Conservation (phyloP, 2,797 vertebrate species). For the Leptatherina wallacei region DNA sequence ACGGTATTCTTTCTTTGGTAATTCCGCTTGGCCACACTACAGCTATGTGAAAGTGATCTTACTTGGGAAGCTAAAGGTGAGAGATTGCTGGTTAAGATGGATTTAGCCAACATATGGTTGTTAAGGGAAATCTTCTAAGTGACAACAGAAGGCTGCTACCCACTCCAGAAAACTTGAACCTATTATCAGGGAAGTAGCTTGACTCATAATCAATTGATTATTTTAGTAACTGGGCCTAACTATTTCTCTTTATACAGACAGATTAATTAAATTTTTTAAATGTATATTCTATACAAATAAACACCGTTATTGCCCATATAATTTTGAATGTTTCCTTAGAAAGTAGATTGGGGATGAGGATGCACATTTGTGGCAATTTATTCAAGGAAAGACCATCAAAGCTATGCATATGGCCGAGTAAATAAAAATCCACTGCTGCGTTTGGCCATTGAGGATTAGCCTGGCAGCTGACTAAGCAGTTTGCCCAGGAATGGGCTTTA, state of each 20-base stretch:
- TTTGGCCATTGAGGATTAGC: slow-evolving; percentile 67
- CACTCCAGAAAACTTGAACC: slow-evolving; percentile 9
- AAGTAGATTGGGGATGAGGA: neutral
- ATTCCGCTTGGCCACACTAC: slow-evolving; percentile 46
- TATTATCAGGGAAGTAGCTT: slow-evolving; percentile 9
- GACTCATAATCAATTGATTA: slow-evolving; percentile 3
- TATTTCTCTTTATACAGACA: neutral
- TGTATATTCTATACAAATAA: neutral
- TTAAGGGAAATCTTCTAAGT: slow-evolving; percentile 18
- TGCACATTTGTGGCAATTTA: slow-evolving; percentile 11
- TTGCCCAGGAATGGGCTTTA: slow-evolving; percentile 65
- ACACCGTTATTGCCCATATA: neutral
- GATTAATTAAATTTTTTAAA: neutral
- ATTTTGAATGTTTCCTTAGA: slow-evolving; percentile 20
- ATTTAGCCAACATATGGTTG: slow-evolving; percentile 43
- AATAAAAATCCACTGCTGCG: slow-evolving; percentile 36
- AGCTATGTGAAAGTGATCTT: slow-evolving; percentile 54
- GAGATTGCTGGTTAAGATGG: slow-evolving; percentile 45
- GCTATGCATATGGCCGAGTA: slow-evolving; percentile 37
- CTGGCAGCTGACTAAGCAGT: slow-evolving; percentile 71
- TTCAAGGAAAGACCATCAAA: slow-evolving; percentile 36
- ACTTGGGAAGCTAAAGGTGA: slow-evolving; percentile 54
- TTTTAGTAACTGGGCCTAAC: neutral
- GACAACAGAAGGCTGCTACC: slow-evolving; percentile 15
- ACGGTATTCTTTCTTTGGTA: slow-evolving; percentile 71